These are phyloP conservation scores for Polyommatus iphigenia DNA, from an alignment of 2,888 invertebrate species.

Conservation along the genomic window DNA sequence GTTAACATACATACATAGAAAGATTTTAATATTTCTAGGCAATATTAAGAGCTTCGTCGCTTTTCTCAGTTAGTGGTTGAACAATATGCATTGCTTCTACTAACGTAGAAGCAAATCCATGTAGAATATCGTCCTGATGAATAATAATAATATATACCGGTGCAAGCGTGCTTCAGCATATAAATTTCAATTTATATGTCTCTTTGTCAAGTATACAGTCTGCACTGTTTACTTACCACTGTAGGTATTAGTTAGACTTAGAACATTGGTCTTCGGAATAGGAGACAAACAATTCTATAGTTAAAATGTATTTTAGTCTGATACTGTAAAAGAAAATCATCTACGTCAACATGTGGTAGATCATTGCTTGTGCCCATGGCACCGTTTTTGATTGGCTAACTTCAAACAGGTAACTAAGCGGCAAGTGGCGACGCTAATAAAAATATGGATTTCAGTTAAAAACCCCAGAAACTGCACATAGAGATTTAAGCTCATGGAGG, in stretches of 20 bases:
- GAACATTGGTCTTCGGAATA: background rate
- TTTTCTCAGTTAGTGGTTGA: slow-evolving; percentile 1
- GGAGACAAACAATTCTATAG: background rate
- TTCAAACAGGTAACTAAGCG: no score
- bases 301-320: background rate
- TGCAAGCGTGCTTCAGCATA: slow-evolving; percentile 7
- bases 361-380: no score
- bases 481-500: no score
- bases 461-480: no score
- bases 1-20: no score
- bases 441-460: no score
- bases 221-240: background rate
- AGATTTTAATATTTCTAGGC: background rate
- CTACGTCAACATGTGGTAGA: no score
- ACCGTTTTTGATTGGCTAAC: no score
- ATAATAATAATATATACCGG: slow-evolving; percentile 10
- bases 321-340: no score
- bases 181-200: background rate
- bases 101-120: slow-evolving; percentile 22
- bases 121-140: slow-evolving; percentile 1
- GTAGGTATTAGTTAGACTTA: background rate
- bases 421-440: no score
- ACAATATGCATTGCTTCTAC: slow-evolving; percentile 2
- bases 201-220: background rate
- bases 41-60: background rate